Evolutionary conservation across 2,113 vertebrate species (phyloP), one percentile per base, ranked within the genome.

Genomic region (Pterocles burchelli): DNA sequence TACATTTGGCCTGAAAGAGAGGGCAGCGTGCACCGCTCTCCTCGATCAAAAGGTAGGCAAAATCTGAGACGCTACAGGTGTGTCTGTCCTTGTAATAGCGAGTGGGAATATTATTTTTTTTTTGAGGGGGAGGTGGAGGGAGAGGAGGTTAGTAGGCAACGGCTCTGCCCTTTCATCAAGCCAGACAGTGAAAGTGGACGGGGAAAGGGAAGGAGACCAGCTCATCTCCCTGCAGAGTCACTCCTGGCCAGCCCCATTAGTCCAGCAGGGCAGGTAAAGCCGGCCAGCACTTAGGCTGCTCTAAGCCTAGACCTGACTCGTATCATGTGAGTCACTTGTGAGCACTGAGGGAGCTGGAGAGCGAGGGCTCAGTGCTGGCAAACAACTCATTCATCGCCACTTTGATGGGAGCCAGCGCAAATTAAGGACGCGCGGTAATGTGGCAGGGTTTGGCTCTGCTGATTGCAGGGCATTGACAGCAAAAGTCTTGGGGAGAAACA

Each of bases 31-130:
- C 72, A 1, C 58, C 86, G 7, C 21, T 24, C 36, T 51, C 48
- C 46, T 74, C 0, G 0, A 4, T 51, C 6, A 0, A 18, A 1
- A 1, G 51, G 34, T 6, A 48, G 48, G 57, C 38, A 73, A 55
- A 46, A 36, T 10, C 79, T 51, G 65, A 51, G 73, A 34, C 0
- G 0, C 76, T 55, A 17, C 41, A 49, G 33, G 70, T n/a, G 55
- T 54, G 66, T 21, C 83, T 9, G 31, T 26, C 65, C 75, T 36
- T 22, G 51, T 28, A 48, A 38, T 6, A 71, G 68, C 10, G 21
- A 33, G 34, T 12, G 6, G 16, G n/a, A 22, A 1, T 15, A 26
- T 6, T 19, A 22, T 6, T 19, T 51, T 51, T 20, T 10, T 17
- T 51, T 66, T 45, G 7, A 6, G 29, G 13, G 26, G 21, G 4